Evolutionary conservation across 2,888 invertebrate species (phyloP).

Genomic region (Branchellion lobata): DNA sequence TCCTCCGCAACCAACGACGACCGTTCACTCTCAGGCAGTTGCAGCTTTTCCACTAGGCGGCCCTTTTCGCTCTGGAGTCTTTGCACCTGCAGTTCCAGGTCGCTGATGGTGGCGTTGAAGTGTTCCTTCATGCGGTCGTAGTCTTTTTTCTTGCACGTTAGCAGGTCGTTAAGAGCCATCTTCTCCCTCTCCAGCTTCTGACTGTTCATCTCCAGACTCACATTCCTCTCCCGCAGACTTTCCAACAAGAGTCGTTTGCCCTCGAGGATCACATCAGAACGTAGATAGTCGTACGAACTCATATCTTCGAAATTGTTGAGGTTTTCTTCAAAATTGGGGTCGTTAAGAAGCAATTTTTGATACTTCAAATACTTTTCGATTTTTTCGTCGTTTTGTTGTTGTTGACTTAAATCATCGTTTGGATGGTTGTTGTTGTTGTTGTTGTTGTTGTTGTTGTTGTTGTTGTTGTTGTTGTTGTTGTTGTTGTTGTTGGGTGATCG

Average conservation of each 20-base stretch:
- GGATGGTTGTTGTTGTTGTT: not conserved
- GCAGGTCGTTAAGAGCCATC: conserved; percentile 49
- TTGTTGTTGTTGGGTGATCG: not conserved
- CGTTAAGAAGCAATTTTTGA: not conserved
- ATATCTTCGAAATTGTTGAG: conserved; percentile 12
- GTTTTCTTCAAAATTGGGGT: not conserved
- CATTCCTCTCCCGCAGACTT: conserved; percentile 51
- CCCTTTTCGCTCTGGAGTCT: conserved; percentile 55
- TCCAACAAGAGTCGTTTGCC: conserved; percentile 52
- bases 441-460: conserved; percentile 12
- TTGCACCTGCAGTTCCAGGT: conserved; percentile 54
- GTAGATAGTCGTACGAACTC: conserved; percentile 38
- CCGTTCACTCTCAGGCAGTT: conserved; percentile 53
- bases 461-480: not conserved
- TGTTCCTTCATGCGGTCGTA: conserved; percentile 51
- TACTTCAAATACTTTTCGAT: not conserved
- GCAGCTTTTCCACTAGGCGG: conserved; percentile 54
- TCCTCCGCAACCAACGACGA: conserved; percentile 50
- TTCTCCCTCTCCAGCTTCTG: conserved; percentile 51
- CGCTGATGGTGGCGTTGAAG: conserved; percentile 48
- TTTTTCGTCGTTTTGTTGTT: not conserved
- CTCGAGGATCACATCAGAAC: conserved; percentile 52
- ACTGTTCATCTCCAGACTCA: conserved; percentile 47
- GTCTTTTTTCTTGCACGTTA: conserved; percentile 50
- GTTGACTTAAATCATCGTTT: not conserved